Conservation (phyloP, 2,888 invertebrate species). For the Strigamia transsilvanica region DNA sequence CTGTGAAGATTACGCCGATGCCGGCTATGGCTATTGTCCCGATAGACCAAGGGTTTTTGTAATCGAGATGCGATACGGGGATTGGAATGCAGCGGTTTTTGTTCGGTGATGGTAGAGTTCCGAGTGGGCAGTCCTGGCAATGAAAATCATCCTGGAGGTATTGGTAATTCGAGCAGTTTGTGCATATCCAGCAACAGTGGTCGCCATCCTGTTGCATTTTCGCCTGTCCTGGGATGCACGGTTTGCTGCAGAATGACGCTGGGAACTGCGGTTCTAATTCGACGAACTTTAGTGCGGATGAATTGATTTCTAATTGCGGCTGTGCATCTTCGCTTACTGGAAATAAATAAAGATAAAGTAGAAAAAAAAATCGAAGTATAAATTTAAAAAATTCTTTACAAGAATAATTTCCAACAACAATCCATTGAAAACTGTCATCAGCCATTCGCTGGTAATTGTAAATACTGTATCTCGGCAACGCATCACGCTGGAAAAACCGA, state of each 20-base stretch:
- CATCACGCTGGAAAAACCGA: slow-evolving; percentile 67
- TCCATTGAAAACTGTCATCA: slow-evolving; percentile 64
- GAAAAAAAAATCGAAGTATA: background rate
- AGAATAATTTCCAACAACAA: slow-evolving; percentile 66
- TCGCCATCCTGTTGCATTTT: slow-evolving; percentile 62
- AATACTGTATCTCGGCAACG: slow-evolving; percentile 69
- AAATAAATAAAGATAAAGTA: background rate
- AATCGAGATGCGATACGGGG: slow-evolving; percentile 66
- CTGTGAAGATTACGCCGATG: slow-evolving; percentile 64
- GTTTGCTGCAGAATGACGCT: slow-evolving; percentile 65
- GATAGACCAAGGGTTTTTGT: slow-evolving; percentile 67
- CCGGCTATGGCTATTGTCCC: slow-evolving; percentile 63
- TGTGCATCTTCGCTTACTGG: slow-evolving; percentile 62
- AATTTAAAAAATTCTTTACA: slow-evolving; percentile 56
- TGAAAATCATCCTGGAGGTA: slow-evolving; percentile 64
- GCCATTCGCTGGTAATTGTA: slow-evolving; percentile 65
- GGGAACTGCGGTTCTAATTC: slow-evolving; percentile 61
- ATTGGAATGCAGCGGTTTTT: slow-evolving; percentile 65
- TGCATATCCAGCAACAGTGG: slow-evolving; percentile 69
- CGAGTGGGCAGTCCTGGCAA: slow-evolving; percentile 66
- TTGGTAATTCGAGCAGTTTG: slow-evolving; percentile 66
- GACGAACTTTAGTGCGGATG: slow-evolving; percentile 59
- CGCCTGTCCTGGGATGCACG: slow-evolving; percentile 62
- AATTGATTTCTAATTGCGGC: slow-evolving; percentile 63
- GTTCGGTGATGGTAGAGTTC: slow-evolving; percentile 62